These are phyloP conservation scores for Astyanax mexicanus DNA, from an alignment of 2,797 vertebrate species.

Conservation along the genomic window DNA sequence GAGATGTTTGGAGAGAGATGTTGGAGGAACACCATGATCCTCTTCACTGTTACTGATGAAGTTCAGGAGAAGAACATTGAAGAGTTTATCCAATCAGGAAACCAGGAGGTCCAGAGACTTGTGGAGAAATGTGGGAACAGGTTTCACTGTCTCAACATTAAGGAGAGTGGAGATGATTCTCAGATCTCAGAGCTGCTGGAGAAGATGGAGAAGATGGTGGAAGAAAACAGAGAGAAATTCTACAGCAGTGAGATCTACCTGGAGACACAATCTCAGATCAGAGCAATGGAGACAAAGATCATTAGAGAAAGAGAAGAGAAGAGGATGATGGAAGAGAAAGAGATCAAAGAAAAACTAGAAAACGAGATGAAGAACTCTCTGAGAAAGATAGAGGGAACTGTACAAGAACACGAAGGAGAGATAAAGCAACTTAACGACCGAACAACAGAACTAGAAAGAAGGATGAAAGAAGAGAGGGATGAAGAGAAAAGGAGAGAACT, in stretches of 20 bases:
- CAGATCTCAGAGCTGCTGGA: slow-evolving; percentile 40
- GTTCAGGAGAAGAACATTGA: slow-evolving; percentile 33
- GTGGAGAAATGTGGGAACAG: too few species aligned
- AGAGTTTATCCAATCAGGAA: slow-evolving; percentile 40
- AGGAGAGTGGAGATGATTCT: slow-evolving; percentile 24
- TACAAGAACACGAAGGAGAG: slow-evolving; percentile 27
- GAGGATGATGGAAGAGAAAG: not conserved
- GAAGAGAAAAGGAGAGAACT: slow-evolving; percentile 26
- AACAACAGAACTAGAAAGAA: slow-evolving; percentile 19
- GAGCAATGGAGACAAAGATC: not conserved
- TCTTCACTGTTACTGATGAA: slow-evolving; percentile 44
- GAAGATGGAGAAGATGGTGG: slow-evolving; percentile 33
- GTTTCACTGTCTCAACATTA: too few species aligned
- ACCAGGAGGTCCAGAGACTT: too few species aligned
- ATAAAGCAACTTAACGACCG: not conserved
- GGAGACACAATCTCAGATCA: slow-evolving; percentile 18
- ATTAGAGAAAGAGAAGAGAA: slow-evolving; percentile 5
- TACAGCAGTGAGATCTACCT: slow-evolving; percentile 38
- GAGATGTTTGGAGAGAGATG: slow-evolving; percentile 42
- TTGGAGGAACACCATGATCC: slow-evolving; percentile 36
- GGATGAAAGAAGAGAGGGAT: slow-evolving; percentile 28
- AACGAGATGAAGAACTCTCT: slow-evolving; percentile 11
- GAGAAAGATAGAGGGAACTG: slow-evolving; percentile 24
- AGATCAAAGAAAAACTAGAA: not conserved
- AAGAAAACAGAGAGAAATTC: slow-evolving; percentile 12